Evolutionary conservation across 2,888 invertebrate species (phyloP).

Genomic region (Pseudolycoriella hygida): DNA sequence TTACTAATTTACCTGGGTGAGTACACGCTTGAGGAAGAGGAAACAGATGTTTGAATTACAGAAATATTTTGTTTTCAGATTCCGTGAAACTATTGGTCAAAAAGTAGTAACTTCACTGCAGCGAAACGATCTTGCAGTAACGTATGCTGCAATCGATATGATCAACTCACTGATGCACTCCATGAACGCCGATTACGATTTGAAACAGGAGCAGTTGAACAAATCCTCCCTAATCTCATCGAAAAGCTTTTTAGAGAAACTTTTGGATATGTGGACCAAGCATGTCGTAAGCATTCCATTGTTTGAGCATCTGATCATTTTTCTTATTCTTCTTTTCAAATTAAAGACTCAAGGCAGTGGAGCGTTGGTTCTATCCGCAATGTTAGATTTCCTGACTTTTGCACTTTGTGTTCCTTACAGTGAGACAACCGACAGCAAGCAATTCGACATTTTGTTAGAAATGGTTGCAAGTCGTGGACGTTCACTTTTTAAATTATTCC

Average conservation of each 20-base stretch:
- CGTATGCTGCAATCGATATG: slow-evolving; percentile 93
- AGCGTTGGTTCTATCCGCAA: slow-evolving; percentile 87
- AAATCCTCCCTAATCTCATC: slow-evolving; percentile 89
- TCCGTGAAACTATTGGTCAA: slow-evolving; percentile 86
- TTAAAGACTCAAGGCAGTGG: slow-evolving; percentile 78
- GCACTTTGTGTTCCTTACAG: slow-evolving; percentile 96
- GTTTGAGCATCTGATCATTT: too few relatives aligned
- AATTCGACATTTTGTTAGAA: slow-evolving; percentile 82
- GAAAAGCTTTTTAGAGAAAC: slow-evolving; percentile 75
- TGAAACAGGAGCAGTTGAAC: slow-evolving; percentile 94
- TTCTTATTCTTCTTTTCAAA: slow-evolving; percentile 5
- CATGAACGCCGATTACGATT: slow-evolving; percentile 90
- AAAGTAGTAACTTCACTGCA: slow-evolving; percentile 84
- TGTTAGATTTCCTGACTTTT: slow-evolving; percentile 97
- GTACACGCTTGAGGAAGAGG: neutral
- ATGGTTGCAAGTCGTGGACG: slow-evolving; percentile 88
- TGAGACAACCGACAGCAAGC: slow-evolving; percentile 94
- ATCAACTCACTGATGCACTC: slow-evolving; percentile 97
- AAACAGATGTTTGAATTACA: too few relatives aligned
- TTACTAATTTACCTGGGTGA: slow-evolving; percentile 75
- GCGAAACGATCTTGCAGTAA: slow-evolving; percentile 72
- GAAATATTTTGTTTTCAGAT: slow-evolving; percentile 33
- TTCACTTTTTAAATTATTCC: slow-evolving; percentile 79
- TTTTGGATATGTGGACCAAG: slow-evolving; percentile 85
- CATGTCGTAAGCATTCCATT: slow-evolving; percentile 91